Base-by-base conservation (phyloP, 2,113 vertebrate species). In the Sebastes schlegelii region DNA sequence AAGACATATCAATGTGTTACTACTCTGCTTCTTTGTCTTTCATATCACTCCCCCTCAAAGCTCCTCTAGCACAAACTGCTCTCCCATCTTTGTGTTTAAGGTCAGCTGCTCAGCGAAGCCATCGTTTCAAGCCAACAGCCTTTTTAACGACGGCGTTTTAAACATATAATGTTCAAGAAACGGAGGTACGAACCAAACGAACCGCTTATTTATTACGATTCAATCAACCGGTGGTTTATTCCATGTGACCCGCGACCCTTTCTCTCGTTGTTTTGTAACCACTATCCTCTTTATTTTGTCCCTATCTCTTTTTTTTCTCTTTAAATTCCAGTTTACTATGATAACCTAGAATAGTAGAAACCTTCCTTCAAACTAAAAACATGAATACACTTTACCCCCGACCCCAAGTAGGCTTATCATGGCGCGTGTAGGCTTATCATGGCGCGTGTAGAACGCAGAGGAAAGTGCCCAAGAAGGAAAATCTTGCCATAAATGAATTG, bases 21-120 rank as follows among this genome's bases (percentile, higher is more conserved):
- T 72, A 62, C 60, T 87, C 52, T 73, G 79, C 79, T 82, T 87
- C 85, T 91, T 91, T 92, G 88, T 86, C 82, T 93, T 91, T 91
- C 89, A 87, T 90, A 79, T 89, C 88, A 86, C 88, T 82, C 21
- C 64, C 9, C 45, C 40, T 62, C 48, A 14, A 54, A 83, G 64
- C 84, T 79, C 74, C 72, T 82, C 52, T 14, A 81, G 77, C 84
- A 34, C 90, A 55, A 73, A 86, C 84, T 60, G 12, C 55, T 69
- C 23, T 60, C 66, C 76, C 61, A 19, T 70, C 72, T 83, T 61
- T 19, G 21, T 40, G 85, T 55, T 72, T 62, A 34, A 77, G 82
- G 74, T 83, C 40, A 62, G 77, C 61, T 21, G 57, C 83, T 80
- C 40, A 17, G 71, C 6, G 17, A 84, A 80, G 75, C 77, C 79